Base-by-base conservation (phyloP, 2,888 invertebrate species). In the Patella ulyssiponensis region DNA sequence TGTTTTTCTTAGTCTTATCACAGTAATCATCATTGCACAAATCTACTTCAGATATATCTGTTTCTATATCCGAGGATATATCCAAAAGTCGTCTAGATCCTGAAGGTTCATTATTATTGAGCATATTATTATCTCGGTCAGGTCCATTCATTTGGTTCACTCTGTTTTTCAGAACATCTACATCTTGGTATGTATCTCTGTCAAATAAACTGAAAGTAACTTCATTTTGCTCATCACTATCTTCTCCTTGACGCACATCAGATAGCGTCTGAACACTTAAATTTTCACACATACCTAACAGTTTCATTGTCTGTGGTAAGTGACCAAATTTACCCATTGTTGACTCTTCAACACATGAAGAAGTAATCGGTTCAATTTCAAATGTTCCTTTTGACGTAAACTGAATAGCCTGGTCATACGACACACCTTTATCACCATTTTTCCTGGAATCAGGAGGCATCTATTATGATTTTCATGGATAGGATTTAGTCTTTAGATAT, bases 81-180 rank as follows among this genome's bases (percentile, higher is more conserved):
- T 64, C 64, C 14, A 20, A 20, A 23, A 4, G 3, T 64, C 23
- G 20, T 23, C 12, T 20, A 23, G 20, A 23, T 23, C 20, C 23
- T 12, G 20, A 23, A 20, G 20, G 3, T 12, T 64, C 64, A 23
- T 64, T 64, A 64, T 23, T 23, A 64, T 64, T 64, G 20, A 20
- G 23, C 12, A 23, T 20, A 64, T 64, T 64, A 64, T 23, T 64
- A 12, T 64, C 64, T 64, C 20, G 23, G 11, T 64, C 12, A 64
- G 23, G 20, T 20, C 23, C 23, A 64, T 64, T 64, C 64, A 64
- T 64, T 14, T 69, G 69, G 54, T 78, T 78, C 77, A 80, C 79
- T 74, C 77, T 82, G 3, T 84, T 64, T 77, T 82, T 80, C 44
- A 88, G 73, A 69, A 75, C 72, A 74, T 86, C 86, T 56, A 86